A percentile compares a stretch with the other conserved stretches of the same genome.
These are phyloP conservation scores for Prionailurus bengalensis DNA, from an alignment of 2,113 vertebrate genomes.

Conservation along the genomic window DNA sequence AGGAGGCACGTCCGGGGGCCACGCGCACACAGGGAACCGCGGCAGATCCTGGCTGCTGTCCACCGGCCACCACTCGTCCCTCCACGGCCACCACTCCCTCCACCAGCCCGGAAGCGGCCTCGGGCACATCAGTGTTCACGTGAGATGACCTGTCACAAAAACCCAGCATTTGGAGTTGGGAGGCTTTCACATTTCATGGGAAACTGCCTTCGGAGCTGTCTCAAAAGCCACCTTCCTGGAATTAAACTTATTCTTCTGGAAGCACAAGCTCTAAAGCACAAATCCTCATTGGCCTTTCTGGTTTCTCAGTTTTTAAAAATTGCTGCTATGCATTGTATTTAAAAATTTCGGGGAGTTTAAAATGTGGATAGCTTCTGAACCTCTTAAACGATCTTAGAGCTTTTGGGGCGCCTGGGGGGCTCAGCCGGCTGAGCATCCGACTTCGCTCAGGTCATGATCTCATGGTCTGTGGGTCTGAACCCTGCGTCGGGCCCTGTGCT, in stretches of 20 bases:
- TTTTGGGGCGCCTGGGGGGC: background rate
- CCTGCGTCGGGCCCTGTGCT: fast-evolving
- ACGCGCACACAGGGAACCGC: fast-evolving
- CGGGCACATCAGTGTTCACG: fast-evolving
- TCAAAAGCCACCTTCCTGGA: background rate
- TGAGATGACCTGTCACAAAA: too few relatives aligned
- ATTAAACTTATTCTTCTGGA: background rate
- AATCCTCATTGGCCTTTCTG: background rate
- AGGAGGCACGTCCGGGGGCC: background rate
- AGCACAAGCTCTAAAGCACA: background rate
- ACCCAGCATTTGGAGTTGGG: background rate
- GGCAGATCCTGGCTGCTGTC: background rate
- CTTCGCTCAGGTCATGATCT: too few relatives aligned
- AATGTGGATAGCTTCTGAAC: background rate
- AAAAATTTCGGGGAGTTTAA: background rate
- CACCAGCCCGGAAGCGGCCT: fast-evolving
- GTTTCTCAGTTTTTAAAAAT: background rate
- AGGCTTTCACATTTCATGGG: background rate
- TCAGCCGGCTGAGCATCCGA: too few relatives aligned
- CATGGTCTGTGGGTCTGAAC: too few relatives aligned
- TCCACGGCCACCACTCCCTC: fast-evolving
- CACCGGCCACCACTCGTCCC: fast-evolving
- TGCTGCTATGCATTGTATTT: background rate
- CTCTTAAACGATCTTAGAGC: background rate
- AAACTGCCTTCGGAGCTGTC: background rate